Evolutionary conservation across 1,140 invertebrate genomes (phyloP).

Genomic region (Trichonephila clavata): DNA sequence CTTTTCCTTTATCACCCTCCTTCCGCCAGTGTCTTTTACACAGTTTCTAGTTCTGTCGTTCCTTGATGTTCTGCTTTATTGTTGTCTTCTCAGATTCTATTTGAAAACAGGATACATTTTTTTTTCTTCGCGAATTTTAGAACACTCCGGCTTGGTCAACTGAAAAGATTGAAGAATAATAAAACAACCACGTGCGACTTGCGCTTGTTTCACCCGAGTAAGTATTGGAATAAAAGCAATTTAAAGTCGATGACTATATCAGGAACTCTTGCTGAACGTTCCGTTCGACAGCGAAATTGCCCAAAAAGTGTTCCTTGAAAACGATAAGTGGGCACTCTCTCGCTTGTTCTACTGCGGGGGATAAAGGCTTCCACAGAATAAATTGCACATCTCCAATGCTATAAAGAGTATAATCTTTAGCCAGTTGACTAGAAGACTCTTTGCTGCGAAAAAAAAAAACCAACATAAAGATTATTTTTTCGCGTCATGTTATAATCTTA

Average conservation of each 20-base stretch:
- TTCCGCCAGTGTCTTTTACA: too few relatives aligned
- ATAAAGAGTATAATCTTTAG: not conserved
- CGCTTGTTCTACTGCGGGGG: not conserved
- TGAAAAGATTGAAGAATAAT: too few relatives aligned
- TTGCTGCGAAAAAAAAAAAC: not conserved
- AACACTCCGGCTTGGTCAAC: too few relatives aligned
- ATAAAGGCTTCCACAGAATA: not conserved
- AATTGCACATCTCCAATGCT: not conserved
- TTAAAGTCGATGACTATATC: constrained; percentile 33
- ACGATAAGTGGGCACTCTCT: not conserved
- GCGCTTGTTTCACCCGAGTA: not conserved
- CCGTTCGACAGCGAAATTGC: not conserved
- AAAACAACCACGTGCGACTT: too few relatives aligned
- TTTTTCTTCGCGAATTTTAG: too few relatives aligned
- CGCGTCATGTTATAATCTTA: not conserved
- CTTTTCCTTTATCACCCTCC: too few relatives aligned
- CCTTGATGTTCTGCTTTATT: too few relatives aligned
- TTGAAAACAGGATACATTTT: too few relatives aligned
- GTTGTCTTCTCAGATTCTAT: too few relatives aligned
- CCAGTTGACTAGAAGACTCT: not conserved
- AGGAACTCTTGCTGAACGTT: not conserved
- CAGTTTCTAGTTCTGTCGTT: too few relatives aligned
- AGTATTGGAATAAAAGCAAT: not conserved
- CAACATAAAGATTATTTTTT: not conserved
- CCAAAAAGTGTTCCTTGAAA: not conserved